Percentiles rank a stretch among this genome's conserved stretches.
phyloP scores from a whole-genome alignment of 1,140 invertebrate species.

The Heliconius nattereri region DNA sequence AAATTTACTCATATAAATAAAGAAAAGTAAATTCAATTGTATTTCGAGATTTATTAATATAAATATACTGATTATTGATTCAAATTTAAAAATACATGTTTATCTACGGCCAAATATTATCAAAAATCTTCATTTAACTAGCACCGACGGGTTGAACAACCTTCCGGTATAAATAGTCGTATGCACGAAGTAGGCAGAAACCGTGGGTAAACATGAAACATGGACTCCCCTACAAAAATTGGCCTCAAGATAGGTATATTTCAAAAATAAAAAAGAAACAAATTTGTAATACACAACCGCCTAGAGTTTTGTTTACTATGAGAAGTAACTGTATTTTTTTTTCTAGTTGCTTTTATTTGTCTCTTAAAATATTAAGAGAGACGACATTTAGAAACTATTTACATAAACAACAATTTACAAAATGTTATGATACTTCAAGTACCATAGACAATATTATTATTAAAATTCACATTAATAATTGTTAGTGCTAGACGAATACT shows the following conservation, averaged over 20 bases:
- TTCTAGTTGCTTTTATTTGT: not conserved
- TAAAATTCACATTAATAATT: no score
- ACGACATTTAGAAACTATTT: no score
- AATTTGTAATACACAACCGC: no score
- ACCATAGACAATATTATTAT: no score
- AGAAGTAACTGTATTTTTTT: not conserved
- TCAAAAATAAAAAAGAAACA: not conserved
- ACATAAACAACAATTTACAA: no score
- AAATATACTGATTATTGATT: no score
- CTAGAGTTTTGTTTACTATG: no score
- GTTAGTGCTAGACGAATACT: no score
- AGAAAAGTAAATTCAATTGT: no score
- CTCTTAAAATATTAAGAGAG: not conserved
- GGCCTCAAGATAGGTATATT: conserved; percentile 2
- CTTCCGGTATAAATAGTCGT: conserved; percentile 61
- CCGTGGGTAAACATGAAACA: conserved; percentile 50
- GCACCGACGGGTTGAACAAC: conserved; percentile 63
- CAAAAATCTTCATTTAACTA: conserved; percentile 4
- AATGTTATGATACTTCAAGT: no score
- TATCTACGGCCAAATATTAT: not conserved
- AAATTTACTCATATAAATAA: no score
- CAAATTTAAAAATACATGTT: not conserved
- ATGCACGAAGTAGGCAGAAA: conserved; percentile 50
- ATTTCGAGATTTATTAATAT: no score
- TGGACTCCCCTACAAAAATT: conserved; percentile 44